Conservation (phyloP, 53 echinoderm and acorn worm genomes). For the Glandiceps talaboti region DNA sequence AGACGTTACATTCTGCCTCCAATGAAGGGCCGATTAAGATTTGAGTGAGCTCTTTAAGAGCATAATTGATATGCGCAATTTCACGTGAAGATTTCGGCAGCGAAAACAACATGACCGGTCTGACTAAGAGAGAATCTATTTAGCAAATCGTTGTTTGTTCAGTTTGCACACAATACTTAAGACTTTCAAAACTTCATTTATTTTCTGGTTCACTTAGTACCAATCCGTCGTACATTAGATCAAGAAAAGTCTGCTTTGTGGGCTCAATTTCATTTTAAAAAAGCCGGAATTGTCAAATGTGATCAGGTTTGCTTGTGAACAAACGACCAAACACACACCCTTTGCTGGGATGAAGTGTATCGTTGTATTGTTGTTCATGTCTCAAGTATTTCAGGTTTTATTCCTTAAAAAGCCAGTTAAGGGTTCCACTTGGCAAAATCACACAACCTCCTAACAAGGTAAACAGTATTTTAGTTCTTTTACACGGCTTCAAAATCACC, state of each 20-base stretch:
- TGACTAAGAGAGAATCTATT: background rate
- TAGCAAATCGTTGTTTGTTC: background rate
- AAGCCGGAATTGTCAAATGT: background rate
- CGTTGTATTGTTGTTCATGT: too few species aligned
- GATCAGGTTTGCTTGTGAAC: too few species aligned
- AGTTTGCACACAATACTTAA: too few species aligned
- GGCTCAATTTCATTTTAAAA: constrained; percentile 1
- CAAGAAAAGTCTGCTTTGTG: constrained; percentile 7
- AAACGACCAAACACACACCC: too few species aligned
- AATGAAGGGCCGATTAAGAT: background rate
- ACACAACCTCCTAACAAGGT: too few species aligned
- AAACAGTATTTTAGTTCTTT: too few species aligned
- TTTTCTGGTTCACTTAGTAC: background rate
- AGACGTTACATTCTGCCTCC: background rate
- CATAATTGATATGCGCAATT: background rate
- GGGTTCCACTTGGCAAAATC: too few species aligned
- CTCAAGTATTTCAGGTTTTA: too few species aligned
- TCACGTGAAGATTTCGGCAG: background rate
- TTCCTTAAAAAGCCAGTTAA: too few species aligned
- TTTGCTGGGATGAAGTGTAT: too few species aligned
- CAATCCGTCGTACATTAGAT: constrained; percentile 3
- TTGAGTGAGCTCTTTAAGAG: background rate
- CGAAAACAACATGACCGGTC: background rate
- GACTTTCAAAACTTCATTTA: too few species aligned
- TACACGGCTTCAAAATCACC: too few species aligned